Conservation (phyloP, 2,797 vertebrate species). For the Alectoris magna region DNA sequence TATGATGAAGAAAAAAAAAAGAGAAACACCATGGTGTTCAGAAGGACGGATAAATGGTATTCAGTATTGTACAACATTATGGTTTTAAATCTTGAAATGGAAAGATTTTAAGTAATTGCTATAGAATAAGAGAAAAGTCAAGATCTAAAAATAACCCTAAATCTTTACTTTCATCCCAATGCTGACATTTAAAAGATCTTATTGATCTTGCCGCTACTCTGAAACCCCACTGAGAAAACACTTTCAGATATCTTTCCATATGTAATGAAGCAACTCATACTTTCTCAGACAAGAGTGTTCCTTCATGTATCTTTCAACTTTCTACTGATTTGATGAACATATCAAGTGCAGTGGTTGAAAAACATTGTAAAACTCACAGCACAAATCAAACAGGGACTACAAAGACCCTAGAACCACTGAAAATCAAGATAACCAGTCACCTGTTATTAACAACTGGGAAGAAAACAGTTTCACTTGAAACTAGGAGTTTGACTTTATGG, state of each 20-base stretch:
- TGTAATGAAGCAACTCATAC: neutral
- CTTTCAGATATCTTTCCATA: neutral
- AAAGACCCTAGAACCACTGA: neutral
- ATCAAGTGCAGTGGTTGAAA: neutral
- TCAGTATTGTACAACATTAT: neutral
- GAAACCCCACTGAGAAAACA: neutral
- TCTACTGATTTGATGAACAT: neutral
- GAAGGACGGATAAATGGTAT: neutral
- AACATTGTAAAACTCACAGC: neutral
- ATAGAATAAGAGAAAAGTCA: neutral
- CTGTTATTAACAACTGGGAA: neutral
- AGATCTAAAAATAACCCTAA: neutral
- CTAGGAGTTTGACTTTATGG: neutral
- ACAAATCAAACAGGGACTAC: neutral
- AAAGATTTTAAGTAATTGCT: neutral
- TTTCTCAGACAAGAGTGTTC: neutral
- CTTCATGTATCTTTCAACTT: neutral
- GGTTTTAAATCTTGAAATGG: neutral
- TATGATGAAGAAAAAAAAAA: neutral
- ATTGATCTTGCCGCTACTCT: neutral
- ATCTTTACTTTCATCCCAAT: neutral
- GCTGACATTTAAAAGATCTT: neutral
- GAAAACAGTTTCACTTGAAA: conserved; percentile 35
- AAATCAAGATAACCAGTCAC: neutral
- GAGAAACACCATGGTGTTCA: neutral